Evolutionary conservation across 2,797 vertebrate genomes (phyloP).

Genomic region (Alcedo atthis): DNA sequence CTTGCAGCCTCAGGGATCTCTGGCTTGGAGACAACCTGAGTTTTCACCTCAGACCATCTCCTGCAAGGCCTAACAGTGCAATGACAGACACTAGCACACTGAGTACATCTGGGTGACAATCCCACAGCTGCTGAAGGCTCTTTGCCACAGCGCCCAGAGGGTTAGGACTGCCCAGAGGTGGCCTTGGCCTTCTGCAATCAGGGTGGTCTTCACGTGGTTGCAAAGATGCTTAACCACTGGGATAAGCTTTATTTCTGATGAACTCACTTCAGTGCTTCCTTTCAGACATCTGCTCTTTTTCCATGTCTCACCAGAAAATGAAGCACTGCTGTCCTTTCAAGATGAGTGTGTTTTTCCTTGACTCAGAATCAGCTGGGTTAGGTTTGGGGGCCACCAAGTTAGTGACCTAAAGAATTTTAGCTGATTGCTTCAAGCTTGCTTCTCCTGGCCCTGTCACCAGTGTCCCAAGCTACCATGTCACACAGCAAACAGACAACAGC

Average conservation of each 20-base stretch:
- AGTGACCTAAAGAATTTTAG: background rate
- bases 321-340: background rate
- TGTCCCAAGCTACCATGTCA: background rate
- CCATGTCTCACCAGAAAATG: background rate
- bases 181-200: background rate
- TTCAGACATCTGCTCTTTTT: background rate
- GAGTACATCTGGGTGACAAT: background rate
- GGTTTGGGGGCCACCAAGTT: background rate
- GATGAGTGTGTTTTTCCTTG: background rate
- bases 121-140: background rate
- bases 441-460: background rate
- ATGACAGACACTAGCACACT: background rate
- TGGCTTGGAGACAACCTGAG: background rate
- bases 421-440: background rate
- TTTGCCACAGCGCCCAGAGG: background rate
- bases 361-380: background rate
- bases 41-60: background rate
- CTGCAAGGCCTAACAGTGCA: background rate
- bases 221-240: background rate
- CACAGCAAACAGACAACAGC: accelerated
- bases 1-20: background rate
- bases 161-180: background rate
- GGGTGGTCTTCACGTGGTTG: background rate
- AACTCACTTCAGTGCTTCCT: background rate
- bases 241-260: background rate